phyloP scores from a whole-genome alignment of 1,140 invertebrate genomes.

The Aphelinus atriplicis region DNA sequence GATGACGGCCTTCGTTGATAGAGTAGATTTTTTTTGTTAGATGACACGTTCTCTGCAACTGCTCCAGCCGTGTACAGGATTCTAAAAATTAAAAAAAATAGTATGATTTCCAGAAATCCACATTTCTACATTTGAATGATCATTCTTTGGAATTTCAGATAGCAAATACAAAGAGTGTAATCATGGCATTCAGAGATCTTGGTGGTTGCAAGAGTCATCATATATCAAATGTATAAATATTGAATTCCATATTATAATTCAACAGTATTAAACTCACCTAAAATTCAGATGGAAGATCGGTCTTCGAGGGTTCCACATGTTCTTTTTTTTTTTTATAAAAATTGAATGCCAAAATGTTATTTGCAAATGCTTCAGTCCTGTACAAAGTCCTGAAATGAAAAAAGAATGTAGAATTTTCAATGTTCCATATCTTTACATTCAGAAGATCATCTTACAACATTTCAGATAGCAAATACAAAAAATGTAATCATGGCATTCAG shows the following conservation, averaged over 20 bases:
- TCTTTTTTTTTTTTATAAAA: neutral
- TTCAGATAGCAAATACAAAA: slow-evolving; percentile 42
- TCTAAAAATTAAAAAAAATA: too few relatives aligned
- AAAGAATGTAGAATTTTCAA: too few relatives aligned
- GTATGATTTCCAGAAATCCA: too few relatives aligned
- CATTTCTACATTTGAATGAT: too few relatives aligned
- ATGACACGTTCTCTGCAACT: neutral
- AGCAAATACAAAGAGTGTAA: slow-evolving; percentile 41
- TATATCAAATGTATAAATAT: slow-evolving; percentile 1
- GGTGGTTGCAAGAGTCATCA: slow-evolving; percentile 29
- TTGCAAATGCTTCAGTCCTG: neutral
- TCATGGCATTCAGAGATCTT: slow-evolving; percentile 41
- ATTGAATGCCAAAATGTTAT: neutral
- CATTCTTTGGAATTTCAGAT: neutral
- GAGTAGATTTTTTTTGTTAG: too few relatives aligned
- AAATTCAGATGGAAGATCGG: neutral
- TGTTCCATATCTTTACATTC: too few relatives aligned
- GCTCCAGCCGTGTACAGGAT: neutral
- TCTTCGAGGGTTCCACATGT: too few relatives aligned
- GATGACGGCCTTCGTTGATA: too few relatives aligned
- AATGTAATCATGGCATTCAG: slow-evolving; percentile 39
- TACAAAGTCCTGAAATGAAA: neutral
- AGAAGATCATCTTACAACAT: too few relatives aligned
- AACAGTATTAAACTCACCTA: slow-evolving; percentile 10
- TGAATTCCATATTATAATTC: neutral